A percentile compares a stretch with the other conserved stretches of the same genome.
phyloP scores from a whole-genome alignment of 2,888 invertebrate species.

The Auanema sp. region DNA sequence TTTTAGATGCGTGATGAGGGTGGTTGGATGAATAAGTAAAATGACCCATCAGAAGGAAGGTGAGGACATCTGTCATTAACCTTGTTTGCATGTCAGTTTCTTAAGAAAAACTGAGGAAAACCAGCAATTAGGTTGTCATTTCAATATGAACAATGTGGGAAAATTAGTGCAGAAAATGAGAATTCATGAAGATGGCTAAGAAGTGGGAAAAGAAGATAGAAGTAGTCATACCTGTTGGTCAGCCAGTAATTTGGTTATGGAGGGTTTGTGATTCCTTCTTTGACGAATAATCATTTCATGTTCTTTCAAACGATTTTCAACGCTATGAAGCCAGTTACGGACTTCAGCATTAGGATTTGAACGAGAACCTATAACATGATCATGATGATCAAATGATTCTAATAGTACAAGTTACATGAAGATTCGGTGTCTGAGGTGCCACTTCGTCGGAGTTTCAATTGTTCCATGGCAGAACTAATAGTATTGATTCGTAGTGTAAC shows the following conservation, averaged over 20 bases:
- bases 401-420: constrained; percentile 25
- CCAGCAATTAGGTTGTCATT: neutral
- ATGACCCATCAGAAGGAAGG: too few relatives aligned
- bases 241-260: constrained; percentile 27
- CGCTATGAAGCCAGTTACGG: constrained; percentile 38
- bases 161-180: too few relatives aligned
- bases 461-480: constrained; percentile 46
- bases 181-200: neutral
- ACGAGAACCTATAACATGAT: constrained; percentile 12
- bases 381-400: neutral
- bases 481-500: constrained; percentile 40
- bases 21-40: too few relatives aligned
- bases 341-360: constrained; percentile 27
- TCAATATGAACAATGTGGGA: too few relatives aligned
- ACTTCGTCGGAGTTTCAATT: constrained; percentile 28
- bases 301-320: constrained; percentile 30
- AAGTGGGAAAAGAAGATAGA: constrained; percentile 1
- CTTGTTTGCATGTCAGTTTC: too few relatives aligned
- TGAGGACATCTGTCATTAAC: too few relatives aligned
- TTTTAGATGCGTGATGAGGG: too few relatives aligned
- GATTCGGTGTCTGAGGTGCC: constrained; percentile 33
- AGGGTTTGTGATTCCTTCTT: constrained; percentile 17
- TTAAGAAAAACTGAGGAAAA: neutral
- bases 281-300: constrained; percentile 29
- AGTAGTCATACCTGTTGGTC: constrained; percentile 40